These are phyloP conservation scores for Drosophila ficusphila DNA, from an alignment of 1,140 invertebrate genomes.

Conservation along the genomic window DNA sequence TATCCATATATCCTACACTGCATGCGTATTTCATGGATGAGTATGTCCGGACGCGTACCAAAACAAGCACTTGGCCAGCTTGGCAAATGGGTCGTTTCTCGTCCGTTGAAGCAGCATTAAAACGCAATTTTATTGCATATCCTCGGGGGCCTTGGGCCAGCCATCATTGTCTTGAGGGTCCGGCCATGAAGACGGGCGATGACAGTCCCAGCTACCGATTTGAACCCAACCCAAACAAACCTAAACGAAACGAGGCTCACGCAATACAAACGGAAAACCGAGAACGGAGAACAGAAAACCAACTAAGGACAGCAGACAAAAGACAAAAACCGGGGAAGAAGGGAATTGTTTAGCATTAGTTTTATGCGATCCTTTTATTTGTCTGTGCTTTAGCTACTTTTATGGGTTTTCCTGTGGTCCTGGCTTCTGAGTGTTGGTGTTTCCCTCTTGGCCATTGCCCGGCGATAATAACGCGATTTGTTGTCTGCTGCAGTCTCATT, in stretches of 20 bases:
- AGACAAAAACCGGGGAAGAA: conserved; percentile 6
- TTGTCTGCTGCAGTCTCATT: conserved; percentile 79
- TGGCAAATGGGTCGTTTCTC: conserved; percentile 30
- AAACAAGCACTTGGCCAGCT: conserved; percentile 24
- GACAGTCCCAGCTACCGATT: conserved; percentile 34
- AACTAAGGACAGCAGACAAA: conserved; percentile 15
- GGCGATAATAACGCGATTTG: conserved; percentile 72
- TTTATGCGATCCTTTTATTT: conserved; percentile 70
- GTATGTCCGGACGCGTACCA: background rate
- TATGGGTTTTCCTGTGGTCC: conserved; percentile 49
- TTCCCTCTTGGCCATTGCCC: conserved; percentile 51
- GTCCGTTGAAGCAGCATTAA: conserved; percentile 69
- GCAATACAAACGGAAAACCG: conserved; percentile 18
- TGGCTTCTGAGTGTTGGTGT: conserved; percentile 3
- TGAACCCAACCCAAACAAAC: conserved; percentile 12
- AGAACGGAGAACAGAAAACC: background rate
- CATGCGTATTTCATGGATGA: too few relatives aligned
- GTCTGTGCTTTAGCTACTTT: conserved; percentile 68
- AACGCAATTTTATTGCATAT: conserved; percentile 80
- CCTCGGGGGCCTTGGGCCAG: conserved; percentile 56
- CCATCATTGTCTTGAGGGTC: conserved; percentile 74
- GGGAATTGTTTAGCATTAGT: conserved; percentile 70
- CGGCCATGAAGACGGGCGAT: conserved; percentile 51
- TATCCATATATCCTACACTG: too few relatives aligned
- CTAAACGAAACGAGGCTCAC: conserved; percentile 15